These are phyloP conservation scores for Tipula unca DNA, from an alignment of 2,888 invertebrate species.

Conservation along the genomic window DNA sequence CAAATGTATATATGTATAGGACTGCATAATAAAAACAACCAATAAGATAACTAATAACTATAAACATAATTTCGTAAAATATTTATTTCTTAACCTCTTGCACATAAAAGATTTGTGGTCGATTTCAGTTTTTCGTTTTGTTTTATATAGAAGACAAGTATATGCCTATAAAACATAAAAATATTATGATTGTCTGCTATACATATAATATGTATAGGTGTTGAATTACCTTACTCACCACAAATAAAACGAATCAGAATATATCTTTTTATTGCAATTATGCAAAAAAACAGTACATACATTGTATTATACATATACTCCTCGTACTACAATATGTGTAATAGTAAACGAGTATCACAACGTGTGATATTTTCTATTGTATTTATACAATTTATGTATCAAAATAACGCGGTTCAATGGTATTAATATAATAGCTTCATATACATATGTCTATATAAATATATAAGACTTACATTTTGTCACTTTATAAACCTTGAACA, in stretches of 20 bases:
- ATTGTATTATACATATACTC: background rate
- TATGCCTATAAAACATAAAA: background rate
- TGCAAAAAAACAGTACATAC: background rate
- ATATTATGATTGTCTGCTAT: background rate
- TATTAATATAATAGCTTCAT: background rate
- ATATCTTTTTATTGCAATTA: background rate
- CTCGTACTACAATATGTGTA: background rate
- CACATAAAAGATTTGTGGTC: background rate
- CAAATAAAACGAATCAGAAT: background rate
- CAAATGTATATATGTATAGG: too few relatives aligned
- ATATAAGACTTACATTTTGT: background rate
- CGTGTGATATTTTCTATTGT: background rate
- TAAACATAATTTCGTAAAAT: too few relatives aligned
- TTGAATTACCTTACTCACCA: background rate
- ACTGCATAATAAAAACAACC: background rate
- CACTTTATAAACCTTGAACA: background rate
- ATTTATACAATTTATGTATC: too few relatives aligned
- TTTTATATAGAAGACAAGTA: background rate
- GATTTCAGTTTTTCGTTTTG: background rate
- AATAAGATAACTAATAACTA: background rate
- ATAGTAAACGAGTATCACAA: background rate
- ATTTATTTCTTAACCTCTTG: background rate
- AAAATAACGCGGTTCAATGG: too few relatives aligned
- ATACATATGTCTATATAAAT: background rate
- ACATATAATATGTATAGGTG: too few relatives aligned